Conservation (phyloP, 23 tunicate genomes). For the Halocynthia roretzi region DNA sequence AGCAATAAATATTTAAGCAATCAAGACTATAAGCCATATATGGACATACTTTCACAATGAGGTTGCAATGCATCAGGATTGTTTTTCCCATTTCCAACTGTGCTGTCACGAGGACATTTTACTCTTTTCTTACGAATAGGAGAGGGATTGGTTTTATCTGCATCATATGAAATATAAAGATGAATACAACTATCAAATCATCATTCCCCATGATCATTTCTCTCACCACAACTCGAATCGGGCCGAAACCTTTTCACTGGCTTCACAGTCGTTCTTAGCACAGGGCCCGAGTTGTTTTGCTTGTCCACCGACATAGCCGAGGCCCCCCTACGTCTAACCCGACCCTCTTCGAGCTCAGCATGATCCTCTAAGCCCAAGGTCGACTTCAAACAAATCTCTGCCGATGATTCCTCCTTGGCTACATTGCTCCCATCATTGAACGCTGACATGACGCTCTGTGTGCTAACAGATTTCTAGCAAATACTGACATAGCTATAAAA, state of each 20-base stretch:
- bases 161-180: background rate
- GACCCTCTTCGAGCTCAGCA: conserved; percentile 52
- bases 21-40: too few species aligned
- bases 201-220: too few species aligned
- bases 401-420: background rate
- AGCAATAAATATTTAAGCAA: too few species aligned
- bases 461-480: too few species aligned
- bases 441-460: too few species aligned
- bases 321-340: conserved; percentile 62
- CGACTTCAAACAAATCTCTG: background rate
- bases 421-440: background rate
- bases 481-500: too few species aligned
- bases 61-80: too few species aligned
- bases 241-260: conserved; percentile 85
- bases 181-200: background rate
- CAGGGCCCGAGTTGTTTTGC: conserved; percentile 56
- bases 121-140: conserved; percentile 15
- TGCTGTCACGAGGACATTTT: background rate
- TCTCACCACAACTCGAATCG: conserved; percentile 25
- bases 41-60: too few species aligned
- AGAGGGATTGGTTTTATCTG: conserved; percentile 13
- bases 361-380: background rate
- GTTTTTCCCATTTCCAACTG: too few species aligned
- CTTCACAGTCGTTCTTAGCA: conserved; percentile 69
- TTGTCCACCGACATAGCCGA: background rate